phyloP scores from a whole-genome alignment of 2,113 vertebrate species.

The Gopherus flavomarginatus region DNA sequence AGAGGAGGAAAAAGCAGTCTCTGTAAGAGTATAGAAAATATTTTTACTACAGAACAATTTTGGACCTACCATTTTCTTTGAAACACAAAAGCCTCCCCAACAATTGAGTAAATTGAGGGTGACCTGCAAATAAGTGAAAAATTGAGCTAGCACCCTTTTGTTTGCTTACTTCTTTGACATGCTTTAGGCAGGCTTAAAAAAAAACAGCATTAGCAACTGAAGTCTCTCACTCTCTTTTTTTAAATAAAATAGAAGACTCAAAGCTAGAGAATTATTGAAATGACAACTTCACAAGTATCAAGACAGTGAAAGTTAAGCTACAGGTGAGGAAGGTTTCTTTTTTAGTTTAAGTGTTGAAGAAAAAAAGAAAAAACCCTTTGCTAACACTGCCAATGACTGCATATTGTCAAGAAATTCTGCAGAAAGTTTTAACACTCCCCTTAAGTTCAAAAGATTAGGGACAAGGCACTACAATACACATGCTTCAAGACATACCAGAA shows the following conservation, averaged over 20 bases:
- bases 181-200: background rate
- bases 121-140: background rate
- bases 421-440: background rate
- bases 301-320: background rate
- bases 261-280: background rate
- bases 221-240: background rate
- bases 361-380: background rate
- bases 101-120: background rate
- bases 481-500: background rate
- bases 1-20: accelerated
- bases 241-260: background rate
- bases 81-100: background rate
- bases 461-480: background rate
- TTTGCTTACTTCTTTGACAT: background rate
- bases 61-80: background rate
- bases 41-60: background rate
- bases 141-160: accelerated
- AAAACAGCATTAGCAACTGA: background rate
- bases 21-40: background rate
- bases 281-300: background rate
- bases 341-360: accelerated
- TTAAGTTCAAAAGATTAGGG: background rate
- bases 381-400: background rate
- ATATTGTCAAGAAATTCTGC: background rate
- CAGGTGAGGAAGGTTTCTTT: background rate